Percentiles rank a stretch among this genome's conserved stretches.
Conservation (phyloP, 2,888 invertebrate species). For the Syrista parreyssii region DNA sequence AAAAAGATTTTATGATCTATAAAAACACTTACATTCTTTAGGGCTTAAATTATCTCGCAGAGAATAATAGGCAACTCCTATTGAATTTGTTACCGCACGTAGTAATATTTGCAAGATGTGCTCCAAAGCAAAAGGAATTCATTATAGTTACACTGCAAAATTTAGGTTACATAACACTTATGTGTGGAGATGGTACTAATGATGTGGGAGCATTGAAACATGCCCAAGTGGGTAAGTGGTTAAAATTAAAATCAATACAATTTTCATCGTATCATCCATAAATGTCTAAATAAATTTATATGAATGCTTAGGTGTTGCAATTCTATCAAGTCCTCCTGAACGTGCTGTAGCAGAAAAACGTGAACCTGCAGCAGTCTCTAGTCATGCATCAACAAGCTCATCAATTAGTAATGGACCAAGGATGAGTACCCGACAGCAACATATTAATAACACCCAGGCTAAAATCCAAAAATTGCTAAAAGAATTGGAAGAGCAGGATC, state of each 20-base stretch:
- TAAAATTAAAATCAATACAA: conserved; percentile 4
- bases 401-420: conserved; percentile 43
- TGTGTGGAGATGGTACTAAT: conserved; percentile 99
- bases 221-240: conserved; percentile 83
- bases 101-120: conserved; percentile 95
- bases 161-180: conserved; percentile 89
- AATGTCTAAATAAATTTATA: conserved; percentile 11
- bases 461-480: conserved; percentile 79
- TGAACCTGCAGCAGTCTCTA: conserved; percentile 27
- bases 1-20: background rate
- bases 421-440: conserved; percentile 38
- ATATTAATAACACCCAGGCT: conserved; percentile 58
- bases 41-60: conserved; percentile 79
- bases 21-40: conserved; percentile 33
- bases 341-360: conserved; percentile 46
- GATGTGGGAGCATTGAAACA: conserved; percentile 99
- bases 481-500: conserved; percentile 89
- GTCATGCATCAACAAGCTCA: conserved; percentile 4
- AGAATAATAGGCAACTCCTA: conserved; percentile 74
- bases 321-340: conserved; percentile 85
- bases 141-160: conserved; percentile 90
- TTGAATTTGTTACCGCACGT: conserved; percentile 84
- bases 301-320: conserved; percentile 80
- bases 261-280: background rate
- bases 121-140: conserved; percentile 98